Percentiles rank a stretch among this genome's conserved stretches.
Evolutionary conservation across 2,888 invertebrate species (phyloP).

Genomic region (Heliconius erato): DNA sequence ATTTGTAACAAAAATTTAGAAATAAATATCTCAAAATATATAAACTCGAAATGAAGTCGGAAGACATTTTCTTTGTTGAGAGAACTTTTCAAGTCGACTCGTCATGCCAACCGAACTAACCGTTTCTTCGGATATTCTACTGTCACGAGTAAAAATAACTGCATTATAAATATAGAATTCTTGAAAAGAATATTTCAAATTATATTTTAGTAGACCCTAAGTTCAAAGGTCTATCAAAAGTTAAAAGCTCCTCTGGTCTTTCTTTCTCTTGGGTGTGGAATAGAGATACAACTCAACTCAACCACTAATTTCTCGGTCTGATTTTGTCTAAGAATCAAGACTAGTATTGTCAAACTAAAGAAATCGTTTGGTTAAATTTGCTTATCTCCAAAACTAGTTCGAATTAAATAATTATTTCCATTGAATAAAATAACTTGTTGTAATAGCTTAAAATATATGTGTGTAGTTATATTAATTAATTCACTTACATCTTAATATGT

Average conservation of each 20-base stretch:
- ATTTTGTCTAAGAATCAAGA: no score
- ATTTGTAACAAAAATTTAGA: background rate
- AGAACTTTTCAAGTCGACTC: slow-evolving; percentile 8
- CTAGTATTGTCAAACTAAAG: no score
- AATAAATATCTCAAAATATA: slow-evolving; percentile 18
- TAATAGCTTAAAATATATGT: background rate
- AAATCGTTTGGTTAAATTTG: no score
- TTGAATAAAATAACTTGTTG: no score
- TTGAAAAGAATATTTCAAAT: background rate
- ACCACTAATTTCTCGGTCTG: no score
- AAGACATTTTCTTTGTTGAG: slow-evolving; percentile 13
- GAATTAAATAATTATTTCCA: no score
- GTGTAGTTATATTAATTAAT: background rate
- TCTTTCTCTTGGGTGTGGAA: no score
- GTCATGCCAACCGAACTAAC: slow-evolving; percentile 12
- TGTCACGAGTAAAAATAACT: slow-evolving; percentile 10
- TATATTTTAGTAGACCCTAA: background rate
- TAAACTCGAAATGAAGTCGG: slow-evolving; percentile 5
- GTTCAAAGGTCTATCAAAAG: no score
- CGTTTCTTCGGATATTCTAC: background rate
- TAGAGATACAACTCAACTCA: no score
- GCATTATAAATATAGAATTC: background rate
- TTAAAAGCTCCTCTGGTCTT: no score
- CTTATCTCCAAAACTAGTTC: no score
- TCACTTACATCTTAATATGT: background rate